These are phyloP conservation scores for Apocheima hispidaria DNA, from an alignment of 2,888 invertebrate genomes.

Conservation along the genomic window DNA sequence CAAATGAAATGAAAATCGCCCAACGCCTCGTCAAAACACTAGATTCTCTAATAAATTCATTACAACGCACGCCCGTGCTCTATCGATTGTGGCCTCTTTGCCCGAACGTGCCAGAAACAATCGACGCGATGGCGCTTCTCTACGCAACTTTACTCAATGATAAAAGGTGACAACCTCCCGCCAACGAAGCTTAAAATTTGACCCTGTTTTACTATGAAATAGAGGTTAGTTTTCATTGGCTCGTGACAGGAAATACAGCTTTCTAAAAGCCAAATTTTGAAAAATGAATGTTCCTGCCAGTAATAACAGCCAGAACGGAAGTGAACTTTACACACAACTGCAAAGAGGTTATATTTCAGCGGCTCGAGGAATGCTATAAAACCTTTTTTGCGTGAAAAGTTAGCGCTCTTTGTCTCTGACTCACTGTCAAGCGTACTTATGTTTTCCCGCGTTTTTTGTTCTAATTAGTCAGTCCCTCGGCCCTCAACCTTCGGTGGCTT, in stretches of 20 bases:
- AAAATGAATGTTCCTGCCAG: constrained; percentile 74
- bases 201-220: constrained; percentile 23
- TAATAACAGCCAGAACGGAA: constrained; percentile 54
- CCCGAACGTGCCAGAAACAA: constrained; percentile 84
- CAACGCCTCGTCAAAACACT: constrained; percentile 59
- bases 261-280: constrained; percentile 49
- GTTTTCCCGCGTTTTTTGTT: constrained; percentile 86
- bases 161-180: constrained; percentile 50
- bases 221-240: constrained; percentile 49
- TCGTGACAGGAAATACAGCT: constrained; percentile 28
- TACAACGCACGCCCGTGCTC: constrained; percentile 85
- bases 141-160: constrained; percentile 66
- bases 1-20: constrained; percentile 39
- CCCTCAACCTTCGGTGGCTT: constrained; percentile 67
- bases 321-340: constrained; percentile 53
- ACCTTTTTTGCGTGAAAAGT: constrained; percentile 69
- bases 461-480: constrained; percentile 82
- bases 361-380: constrained; percentile 53
- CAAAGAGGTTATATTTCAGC: constrained; percentile 52
- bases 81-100: constrained; percentile 84
- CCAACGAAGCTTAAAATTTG: constrained; percentile 36
- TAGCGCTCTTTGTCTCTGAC: constrained; percentile 81
- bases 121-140: constrained; percentile 83
- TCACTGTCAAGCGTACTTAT: constrained; percentile 84
- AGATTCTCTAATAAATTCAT: constrained; percentile 82